Percentiles rank a stretch among this genome's conserved stretches.
These are phyloP conservation scores for Campylomormyrus tamandua DNA, from an alignment of 2,113 vertebrate species.

Conservation along the genomic window DNA sequence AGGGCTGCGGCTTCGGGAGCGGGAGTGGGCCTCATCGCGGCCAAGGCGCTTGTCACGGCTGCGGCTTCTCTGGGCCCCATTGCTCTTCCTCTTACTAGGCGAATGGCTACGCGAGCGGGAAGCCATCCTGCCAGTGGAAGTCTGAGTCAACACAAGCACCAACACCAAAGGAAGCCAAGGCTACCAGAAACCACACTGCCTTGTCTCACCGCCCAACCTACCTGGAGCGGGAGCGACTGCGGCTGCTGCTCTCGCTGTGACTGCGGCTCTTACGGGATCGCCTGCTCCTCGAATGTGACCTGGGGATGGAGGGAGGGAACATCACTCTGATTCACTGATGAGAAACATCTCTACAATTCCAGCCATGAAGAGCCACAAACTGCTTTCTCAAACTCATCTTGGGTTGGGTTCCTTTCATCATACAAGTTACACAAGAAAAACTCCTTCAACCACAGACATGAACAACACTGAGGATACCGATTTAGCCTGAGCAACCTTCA, in stretches of 20 bases:
- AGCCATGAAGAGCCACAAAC: background rate
- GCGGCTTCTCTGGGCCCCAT: slow-evolving; percentile 53
- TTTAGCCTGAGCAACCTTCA: background rate
- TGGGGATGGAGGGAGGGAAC: slow-evolving; percentile 33
- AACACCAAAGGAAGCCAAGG: background rate
- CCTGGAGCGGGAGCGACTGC: slow-evolving; percentile 80
- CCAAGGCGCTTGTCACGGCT: slow-evolving; percentile 54
- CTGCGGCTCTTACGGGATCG: slow-evolving; percentile 87
- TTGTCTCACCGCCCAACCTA: slow-evolving; percentile 38
- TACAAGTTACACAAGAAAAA: background rate
- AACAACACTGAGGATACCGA: background rate
- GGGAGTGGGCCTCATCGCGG: slow-evolving; percentile 55
- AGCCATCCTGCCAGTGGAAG: slow-evolving; percentile 62
- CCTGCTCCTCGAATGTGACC: slow-evolving; percentile 88
- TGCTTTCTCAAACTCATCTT: background rate
- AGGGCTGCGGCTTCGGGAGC: slow-evolving; percentile 65
- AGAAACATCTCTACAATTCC: background rate
- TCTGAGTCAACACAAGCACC: slow-evolving; percentile 2
- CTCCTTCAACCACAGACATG: background rate
- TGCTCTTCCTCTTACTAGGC: slow-evolving; percentile 60
- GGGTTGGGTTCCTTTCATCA: background rate
- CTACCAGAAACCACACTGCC: background rate
- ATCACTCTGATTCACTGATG: background rate
- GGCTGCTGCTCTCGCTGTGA: slow-evolving; percentile 80
- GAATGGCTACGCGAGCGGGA: slow-evolving; percentile 79